Evolutionary conservation across 2,888 invertebrate genomes (phyloP).

Genomic region (Drosophila pseudotalamancana): DNA sequence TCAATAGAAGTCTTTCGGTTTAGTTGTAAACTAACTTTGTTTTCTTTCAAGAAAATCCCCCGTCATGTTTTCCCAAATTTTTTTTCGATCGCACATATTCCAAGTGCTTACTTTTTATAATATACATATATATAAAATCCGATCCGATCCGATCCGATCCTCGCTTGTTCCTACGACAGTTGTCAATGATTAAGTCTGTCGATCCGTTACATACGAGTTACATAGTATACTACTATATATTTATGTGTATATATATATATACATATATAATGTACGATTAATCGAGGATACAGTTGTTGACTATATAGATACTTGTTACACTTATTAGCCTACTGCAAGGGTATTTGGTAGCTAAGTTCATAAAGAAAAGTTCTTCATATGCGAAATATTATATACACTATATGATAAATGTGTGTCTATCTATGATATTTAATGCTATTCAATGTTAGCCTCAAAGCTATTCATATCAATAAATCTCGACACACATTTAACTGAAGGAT

Average conservation of each 20-base stretch:
- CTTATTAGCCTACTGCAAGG: conserved; percentile 30
- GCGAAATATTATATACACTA: conserved; percentile 1
- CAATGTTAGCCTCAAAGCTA: conserved; percentile 49
- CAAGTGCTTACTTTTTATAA: conserved; percentile 4
- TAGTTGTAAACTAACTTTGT: no score
- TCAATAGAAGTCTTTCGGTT: no score
- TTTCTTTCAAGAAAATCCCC: no score
- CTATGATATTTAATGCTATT: conserved; percentile 38
- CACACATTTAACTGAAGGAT: neutral
- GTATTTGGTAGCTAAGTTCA: conserved; percentile 18
- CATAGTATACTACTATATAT: neutral
- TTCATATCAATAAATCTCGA: conserved; percentile 59
- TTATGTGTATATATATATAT: neutral
- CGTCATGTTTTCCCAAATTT: neutral
- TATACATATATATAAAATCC: conserved; percentile 4
- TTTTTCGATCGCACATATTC: neutral
- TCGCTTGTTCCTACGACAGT: conserved; percentile 44
- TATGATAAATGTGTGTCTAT: conserved; percentile 3
- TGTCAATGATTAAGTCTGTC: conserved; percentile 20
- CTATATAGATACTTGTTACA: conserved; percentile 25
- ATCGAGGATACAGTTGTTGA: conserved; percentile 16
- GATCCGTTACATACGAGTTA: conserved; percentile 25
- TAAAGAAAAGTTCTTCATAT: conserved; percentile 11
- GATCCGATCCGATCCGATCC: conserved; percentile 1
- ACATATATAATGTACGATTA: neutral